Evolutionary conservation across 2,888 invertebrate species (phyloP), one percentile per base, ranked within the genome.

Genomic region (Tipula confusa): DNA sequence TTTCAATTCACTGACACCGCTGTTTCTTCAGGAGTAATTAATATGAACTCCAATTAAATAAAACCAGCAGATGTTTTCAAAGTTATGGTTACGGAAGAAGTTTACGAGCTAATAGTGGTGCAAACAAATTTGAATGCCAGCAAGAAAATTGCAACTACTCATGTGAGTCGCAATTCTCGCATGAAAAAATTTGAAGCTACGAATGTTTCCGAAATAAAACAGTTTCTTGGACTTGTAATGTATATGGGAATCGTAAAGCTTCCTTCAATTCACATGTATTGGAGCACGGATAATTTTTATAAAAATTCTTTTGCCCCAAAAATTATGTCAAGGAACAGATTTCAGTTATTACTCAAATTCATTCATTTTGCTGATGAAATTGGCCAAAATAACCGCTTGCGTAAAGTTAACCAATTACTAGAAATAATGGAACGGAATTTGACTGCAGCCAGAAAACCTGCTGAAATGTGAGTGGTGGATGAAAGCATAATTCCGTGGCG

Each of bases 11-110:
- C 31, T 31, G 31, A 31, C 31, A 31, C 31, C 31, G 31, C 31
- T 31, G 31, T 6, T 31, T 31, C 31, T 4, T 6, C 31, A 31
- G 31, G 31, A 31, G 6, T 6, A 31, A 4, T 31, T 6, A 31
- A 31, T 31, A 31, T 31, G 31, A 31, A 31, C 2, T 31, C 2
- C 31, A 31, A 31, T 31, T 31, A 2, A 31, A 31, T 31, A 31
- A 31, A 31, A 31, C 31, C 31, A 31, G 79, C 79, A 29, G 83
- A 84, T 83, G 38, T 84, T 82, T 83, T 83, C 31, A 83, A 82
- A 18, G 13, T 84, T 43, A 84, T 84, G 83, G 82, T 83, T 29
- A 84, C 84, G 38, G 83, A 83, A 36, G 82, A 84, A 24, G 81
- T 84, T 18, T 84, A 83, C 36, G 83, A 84, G 28, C 28, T 84